These are phyloP conservation scores for Plebejus argus DNA, from an alignment of 2,888 invertebrate species.

Conservation along the genomic window DNA sequence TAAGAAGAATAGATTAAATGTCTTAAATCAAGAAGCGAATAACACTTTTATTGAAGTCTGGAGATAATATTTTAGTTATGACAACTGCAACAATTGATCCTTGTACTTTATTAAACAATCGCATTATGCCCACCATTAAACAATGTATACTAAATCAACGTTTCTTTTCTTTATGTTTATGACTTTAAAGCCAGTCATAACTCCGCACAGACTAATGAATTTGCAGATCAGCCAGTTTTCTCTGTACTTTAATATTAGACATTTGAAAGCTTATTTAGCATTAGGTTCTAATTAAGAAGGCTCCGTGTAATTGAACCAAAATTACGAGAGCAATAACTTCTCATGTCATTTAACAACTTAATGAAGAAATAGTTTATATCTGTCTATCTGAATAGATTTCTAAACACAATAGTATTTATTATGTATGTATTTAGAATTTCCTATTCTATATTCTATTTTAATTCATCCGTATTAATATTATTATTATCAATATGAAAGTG, in stretches of 20 bases:
- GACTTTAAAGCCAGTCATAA: slow-evolving; percentile 24
- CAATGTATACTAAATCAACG: slow-evolving; percentile 30
- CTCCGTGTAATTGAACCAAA: too few species aligned
- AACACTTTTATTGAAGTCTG: not conserved
- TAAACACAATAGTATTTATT: too few species aligned
- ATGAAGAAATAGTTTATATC: too few species aligned
- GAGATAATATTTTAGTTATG: not conserved
- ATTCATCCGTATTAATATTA: too few species aligned
- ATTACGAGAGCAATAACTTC: too few species aligned
- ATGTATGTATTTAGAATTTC: too few species aligned
- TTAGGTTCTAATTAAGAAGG: too few species aligned
- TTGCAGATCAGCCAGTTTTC: not conserved
- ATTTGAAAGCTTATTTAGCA: not conserved
- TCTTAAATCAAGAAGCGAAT: not conserved
- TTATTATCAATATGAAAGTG: too few species aligned
- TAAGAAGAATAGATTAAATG: too few species aligned
- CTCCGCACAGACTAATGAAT: not conserved
- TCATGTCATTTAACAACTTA: too few species aligned
- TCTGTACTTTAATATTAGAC: not conserved
- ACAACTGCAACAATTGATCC: not conserved
- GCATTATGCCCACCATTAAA: not conserved
- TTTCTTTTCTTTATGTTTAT: slow-evolving; percentile 25
- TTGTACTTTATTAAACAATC: not conserved
- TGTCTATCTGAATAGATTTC: too few species aligned
- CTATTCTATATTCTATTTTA: too few species aligned